Conservation (phyloP, 2,113 vertebrate species). For the Gymnogyps californianus region DNA sequence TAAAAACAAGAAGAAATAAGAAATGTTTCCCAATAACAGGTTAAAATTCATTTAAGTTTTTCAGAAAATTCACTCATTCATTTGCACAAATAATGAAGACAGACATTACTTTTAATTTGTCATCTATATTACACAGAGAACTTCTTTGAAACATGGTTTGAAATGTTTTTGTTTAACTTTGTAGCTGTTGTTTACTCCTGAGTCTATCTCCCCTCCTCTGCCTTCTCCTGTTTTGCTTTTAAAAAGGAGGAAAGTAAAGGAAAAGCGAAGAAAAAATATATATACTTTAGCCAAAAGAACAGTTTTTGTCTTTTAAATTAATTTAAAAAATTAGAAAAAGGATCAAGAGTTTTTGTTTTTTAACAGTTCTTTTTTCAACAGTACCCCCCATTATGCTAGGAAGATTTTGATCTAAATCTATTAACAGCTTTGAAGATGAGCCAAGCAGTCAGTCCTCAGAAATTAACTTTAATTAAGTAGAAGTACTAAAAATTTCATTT, state of each 20-base stretch:
- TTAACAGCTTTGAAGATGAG: neutral
- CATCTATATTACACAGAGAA: neutral
- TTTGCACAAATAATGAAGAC: neutral
- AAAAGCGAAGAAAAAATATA: neutral
- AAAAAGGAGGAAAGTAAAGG: neutral
- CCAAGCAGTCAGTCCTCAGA: neutral
- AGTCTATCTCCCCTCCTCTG: neutral
- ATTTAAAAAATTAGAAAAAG: neutral
- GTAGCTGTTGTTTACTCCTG: neutral
- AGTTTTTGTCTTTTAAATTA: neutral
- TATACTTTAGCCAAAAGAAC: neutral
- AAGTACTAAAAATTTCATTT: neutral
- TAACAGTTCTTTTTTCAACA: neutral
- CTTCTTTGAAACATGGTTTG: neutral
- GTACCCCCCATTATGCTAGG: rapidly evolving
- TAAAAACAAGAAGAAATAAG: neutral
- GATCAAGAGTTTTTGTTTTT: rapidly evolving
- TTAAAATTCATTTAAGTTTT: neutral
- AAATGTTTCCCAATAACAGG: neutral
- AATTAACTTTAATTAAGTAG: neutral
- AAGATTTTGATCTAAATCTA: neutral
- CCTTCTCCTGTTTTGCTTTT: neutral
- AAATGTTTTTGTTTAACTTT: neutral
- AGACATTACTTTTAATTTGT: neutral
- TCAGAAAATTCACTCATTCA: neutral